These are phyloP conservation scores for Ornithoptera alexandrae DNA, from an alignment of 2,888 invertebrate species.

Conservation along the genomic window DNA sequence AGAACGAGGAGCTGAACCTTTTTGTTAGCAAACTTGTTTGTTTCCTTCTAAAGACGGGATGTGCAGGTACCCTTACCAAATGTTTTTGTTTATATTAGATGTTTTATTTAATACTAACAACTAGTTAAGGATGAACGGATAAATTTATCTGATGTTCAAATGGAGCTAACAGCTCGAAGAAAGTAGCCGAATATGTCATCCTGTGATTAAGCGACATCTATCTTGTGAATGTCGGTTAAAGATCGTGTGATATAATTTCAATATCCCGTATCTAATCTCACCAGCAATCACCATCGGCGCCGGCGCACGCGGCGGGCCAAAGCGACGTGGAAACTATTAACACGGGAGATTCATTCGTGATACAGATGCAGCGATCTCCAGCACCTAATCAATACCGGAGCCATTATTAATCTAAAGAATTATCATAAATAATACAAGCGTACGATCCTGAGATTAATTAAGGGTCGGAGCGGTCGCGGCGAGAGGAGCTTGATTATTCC, in stretches of 20 bases:
- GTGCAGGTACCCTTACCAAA: too few species aligned
- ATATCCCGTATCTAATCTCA: conserved; percentile 22
- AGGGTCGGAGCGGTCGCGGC: conserved; percentile 40
- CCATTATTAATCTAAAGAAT: conserved; percentile 46
- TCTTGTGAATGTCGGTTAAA: conserved; percentile 13
- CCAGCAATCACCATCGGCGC: background rate
- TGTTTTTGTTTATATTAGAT: too few species aligned
- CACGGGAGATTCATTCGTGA: conserved; percentile 12
- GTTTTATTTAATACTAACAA: too few species aligned
- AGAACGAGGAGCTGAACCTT: too few species aligned
- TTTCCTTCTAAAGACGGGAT: too few species aligned
- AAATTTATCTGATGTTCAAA: too few species aligned
- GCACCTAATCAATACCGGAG: conserved; percentile 41
- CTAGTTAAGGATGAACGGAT: too few species aligned
- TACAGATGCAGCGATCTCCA: conserved; percentile 13
- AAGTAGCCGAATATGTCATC: too few species aligned
- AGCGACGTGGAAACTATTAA: conserved; percentile 1
- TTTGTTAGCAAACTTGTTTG: too few species aligned
- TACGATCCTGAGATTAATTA: conserved; percentile 45
- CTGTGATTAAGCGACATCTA: conserved; percentile 9
- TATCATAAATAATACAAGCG: conserved; percentile 43
- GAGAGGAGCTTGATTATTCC: conserved; percentile 48
- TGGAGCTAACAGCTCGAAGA: too few species aligned
- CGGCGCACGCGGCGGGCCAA: background rate
- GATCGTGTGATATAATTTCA: conserved; percentile 20